phyloP scores from a whole-genome alignment of 1,140 invertebrate species.

The Pteromalus puparum region DNA sequence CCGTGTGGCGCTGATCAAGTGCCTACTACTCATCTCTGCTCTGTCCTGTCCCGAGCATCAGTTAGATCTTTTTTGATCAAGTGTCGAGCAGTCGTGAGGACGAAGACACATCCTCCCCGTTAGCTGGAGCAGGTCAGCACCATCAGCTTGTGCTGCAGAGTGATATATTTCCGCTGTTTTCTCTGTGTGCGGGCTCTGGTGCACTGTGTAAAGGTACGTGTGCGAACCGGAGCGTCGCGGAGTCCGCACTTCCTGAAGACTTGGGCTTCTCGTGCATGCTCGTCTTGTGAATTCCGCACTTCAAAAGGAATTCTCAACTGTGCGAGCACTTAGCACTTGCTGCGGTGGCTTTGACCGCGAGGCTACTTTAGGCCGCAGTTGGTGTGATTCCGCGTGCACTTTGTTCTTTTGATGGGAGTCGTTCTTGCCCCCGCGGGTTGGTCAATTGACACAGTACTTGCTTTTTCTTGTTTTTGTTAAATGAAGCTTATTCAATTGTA shows the following conservation, averaged over 20 bases:
- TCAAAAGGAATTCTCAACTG: background rate
- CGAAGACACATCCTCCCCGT: background rate
- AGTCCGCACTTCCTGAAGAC: background rate
- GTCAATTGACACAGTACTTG: background rate
- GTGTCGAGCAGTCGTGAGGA: background rate
- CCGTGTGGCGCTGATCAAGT: background rate
- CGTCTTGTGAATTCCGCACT: background rate
- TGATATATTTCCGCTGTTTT: constrained; percentile 40
- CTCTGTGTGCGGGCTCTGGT: background rate
- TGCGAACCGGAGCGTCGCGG: background rate
- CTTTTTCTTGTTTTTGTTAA: background rate
- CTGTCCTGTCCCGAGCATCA: background rate
- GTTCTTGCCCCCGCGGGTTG: background rate
- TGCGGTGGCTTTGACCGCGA: no score
- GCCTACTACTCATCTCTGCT: background rate
- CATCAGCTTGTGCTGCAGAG: constrained; percentile 10
- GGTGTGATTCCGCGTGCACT: background rate
- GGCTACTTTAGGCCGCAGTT: no score
- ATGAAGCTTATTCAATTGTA: background rate
- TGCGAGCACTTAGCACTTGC: background rate
- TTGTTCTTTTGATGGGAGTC: background rate
- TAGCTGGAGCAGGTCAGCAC: constrained; percentile 34
- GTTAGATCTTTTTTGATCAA: background rate
- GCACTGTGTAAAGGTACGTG: background rate
- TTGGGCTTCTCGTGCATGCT: background rate